These are phyloP conservation scores for Ophioninae sp. DNA, from an alignment of 2,888 invertebrate species.

Conservation along the genomic window DNA sequence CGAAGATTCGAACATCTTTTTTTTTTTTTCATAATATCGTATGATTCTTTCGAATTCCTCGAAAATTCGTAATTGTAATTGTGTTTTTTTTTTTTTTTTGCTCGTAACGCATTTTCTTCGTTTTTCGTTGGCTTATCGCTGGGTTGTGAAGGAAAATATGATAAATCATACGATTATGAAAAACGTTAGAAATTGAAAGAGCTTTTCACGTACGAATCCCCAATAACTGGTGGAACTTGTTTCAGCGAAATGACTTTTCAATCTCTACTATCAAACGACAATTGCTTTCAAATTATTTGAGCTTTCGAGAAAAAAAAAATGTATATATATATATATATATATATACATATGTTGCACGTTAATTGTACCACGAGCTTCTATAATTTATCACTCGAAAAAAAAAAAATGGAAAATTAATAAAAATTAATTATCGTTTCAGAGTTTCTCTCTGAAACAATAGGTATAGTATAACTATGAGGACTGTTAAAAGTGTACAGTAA, in stretches of 20 bases:
- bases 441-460: constrained; percentile 10
- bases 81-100: too few species aligned
- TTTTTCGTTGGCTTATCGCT: not conserved
- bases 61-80: not conserved
- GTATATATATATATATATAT: too few species aligned
- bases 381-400: not conserved
- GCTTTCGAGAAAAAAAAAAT: not conserved
- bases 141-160: not conserved
- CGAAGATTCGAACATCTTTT: not conserved
- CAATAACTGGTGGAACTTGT: not conserved
- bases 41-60: not conserved
- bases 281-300: not conserved
- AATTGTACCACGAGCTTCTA: not conserved
- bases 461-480: constrained; percentile 25
- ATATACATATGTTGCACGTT: not conserved
- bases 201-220: not conserved
- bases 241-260: not conserved
- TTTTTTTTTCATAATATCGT: not conserved
- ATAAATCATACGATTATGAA: not conserved
- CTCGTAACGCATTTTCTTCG: not conserved
- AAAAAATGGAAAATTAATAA: not conserved
- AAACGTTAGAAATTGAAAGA: not conserved
- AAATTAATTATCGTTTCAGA: constrained; percentile 39
- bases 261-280: not conserved
- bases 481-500: constrained; percentile 2